A percentile compares a stretch with the other conserved stretches of the same genome.
These are phyloP conservation scores for Prunella fulvescens DNA, from an alignment of 2,113 vertebrate species.

Conservation along the genomic window DNA sequence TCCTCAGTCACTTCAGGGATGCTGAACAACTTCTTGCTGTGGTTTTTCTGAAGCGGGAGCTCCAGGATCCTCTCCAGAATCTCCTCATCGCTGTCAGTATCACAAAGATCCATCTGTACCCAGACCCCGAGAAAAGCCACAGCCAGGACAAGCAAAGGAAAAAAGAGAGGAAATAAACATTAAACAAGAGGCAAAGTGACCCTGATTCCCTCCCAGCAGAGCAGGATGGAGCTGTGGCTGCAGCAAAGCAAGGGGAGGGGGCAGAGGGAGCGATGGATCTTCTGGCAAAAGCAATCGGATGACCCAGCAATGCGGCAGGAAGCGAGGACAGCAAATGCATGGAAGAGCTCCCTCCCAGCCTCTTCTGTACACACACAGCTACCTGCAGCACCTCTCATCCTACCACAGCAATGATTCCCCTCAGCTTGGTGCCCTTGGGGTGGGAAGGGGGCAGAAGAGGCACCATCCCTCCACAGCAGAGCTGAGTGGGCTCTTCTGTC, in stretches of 20 bases:
- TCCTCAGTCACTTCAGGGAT: slow-evolving; percentile 90
- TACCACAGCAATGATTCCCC: not conserved
- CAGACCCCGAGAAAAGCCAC: slow-evolving; percentile 59
- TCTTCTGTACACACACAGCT: not conserved
- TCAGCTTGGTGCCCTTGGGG: not conserved
- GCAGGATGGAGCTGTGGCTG: slow-evolving; percentile 29
- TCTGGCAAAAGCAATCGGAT: slow-evolving; percentile 6
- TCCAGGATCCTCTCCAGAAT: slow-evolving; percentile 88
- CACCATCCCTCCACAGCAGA: rapidly evolving
- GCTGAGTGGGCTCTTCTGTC: not conserved
- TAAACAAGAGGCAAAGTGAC: slow-evolving; percentile 14
- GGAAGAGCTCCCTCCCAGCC: slow-evolving; percentile 14
- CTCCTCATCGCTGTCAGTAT: slow-evolving; percentile 93
- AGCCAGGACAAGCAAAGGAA: slow-evolving; percentile 42
- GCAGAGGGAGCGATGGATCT: slow-evolving; percentile 10
- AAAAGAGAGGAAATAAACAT: slow-evolving; percentile 59
- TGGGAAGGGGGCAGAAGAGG: not conserved
- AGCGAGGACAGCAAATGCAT: slow-evolving; percentile 1
- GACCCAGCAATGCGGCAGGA: not conserved
- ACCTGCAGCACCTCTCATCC: not conserved
- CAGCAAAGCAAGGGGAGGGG: slow-evolving; percentile 1
- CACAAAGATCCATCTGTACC: slow-evolving; percentile 76
- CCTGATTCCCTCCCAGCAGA: slow-evolving; percentile 48
- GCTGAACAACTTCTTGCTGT: slow-evolving; percentile 87
- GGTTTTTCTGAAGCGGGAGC: slow-evolving; percentile 79